These are phyloP conservation scores for Cerceris ruficornis DNA, from an alignment of 2,888 invertebrate genomes.

Conservation along the genomic window DNA sequence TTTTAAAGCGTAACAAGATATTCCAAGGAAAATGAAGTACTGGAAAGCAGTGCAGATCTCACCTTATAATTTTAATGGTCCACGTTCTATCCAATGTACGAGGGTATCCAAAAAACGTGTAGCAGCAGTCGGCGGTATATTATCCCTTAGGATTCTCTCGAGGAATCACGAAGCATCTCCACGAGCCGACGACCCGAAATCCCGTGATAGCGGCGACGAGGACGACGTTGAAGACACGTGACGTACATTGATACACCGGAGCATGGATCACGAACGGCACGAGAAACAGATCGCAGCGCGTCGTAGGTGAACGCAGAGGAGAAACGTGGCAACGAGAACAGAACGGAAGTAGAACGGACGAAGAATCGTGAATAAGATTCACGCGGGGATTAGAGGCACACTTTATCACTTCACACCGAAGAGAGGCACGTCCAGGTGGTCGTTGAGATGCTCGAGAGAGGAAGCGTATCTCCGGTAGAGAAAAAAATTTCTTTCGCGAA, in stretches of 20 bases:
- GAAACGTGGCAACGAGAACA: slow-evolving; percentile 11
- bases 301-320: slow-evolving; percentile 30
- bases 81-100: slow-evolving; percentile 49
- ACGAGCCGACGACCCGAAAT: slow-evolving; percentile 68
- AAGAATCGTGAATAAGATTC: slow-evolving; percentile 4
- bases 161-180: slow-evolving; percentile 73
- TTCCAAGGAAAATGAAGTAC: background rate
- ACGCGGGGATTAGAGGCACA: slow-evolving; percentile 29
- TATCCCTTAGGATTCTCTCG: slow-evolving; percentile 72
- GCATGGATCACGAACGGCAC: slow-evolving; percentile 60
- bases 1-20: background rate
- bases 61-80: slow-evolving; percentile 57
- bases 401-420: slow-evolving; percentile 67
- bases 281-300: slow-evolving; percentile 54
- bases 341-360: slow-evolving; percentile 7
- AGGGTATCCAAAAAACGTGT: slow-evolving; percentile 54
- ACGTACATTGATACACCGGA: slow-evolving; percentile 72
- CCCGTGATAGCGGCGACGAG: slow-evolving; percentile 69
- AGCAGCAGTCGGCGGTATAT: slow-evolving; percentile 22
- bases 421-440: slow-evolving; percentile 58
- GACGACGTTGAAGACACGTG: slow-evolving; percentile 72
- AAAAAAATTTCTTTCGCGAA: background rate
- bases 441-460: background rate
- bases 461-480: background rate
- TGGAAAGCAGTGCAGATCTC: slow-evolving; percentile 16